Evolutionary conservation across 2,113 vertebrate species (phyloP).

Genomic region (Actinemys pallida): DNA sequence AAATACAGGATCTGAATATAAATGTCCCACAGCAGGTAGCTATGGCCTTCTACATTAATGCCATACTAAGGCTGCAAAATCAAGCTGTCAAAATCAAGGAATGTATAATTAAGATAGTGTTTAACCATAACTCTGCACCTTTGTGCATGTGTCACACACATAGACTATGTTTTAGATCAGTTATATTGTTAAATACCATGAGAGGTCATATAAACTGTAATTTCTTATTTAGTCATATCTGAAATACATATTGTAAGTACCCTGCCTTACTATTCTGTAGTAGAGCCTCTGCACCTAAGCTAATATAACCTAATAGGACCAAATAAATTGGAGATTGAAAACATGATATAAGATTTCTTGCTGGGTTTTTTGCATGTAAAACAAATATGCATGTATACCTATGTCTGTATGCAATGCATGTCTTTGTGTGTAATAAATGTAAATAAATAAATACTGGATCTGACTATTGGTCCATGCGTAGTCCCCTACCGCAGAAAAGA

Average conservation of each 20-base stretch:
- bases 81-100: not conserved
- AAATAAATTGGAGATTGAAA: not conserved
- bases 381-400: not conserved
- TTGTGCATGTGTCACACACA: not conserved
- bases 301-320: not conserved
- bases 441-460: not conserved
- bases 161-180: not conserved
- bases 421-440: not conserved
- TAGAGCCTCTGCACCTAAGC: not conserved
- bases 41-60: not conserved
- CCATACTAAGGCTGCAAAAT: not conserved
- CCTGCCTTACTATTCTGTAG: not conserved
- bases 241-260: not conserved
- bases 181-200: rapidly evolving
- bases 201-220: not conserved
- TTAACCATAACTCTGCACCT: not conserved
- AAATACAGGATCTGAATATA: not conserved
- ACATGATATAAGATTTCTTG: not conserved
- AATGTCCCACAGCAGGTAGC: not conserved
- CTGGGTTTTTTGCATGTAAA: not conserved
- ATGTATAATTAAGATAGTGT: not conserved
- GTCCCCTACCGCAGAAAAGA: not conserved
- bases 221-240: not conserved
- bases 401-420: not conserved
- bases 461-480: not conserved